Percentiles rank a stretch among this genome's conserved stretches.
These are phyloP conservation scores for Oryzias sinensis DNA, from an alignment of 2,797 vertebrate species.

Conservation along the genomic window DNA sequence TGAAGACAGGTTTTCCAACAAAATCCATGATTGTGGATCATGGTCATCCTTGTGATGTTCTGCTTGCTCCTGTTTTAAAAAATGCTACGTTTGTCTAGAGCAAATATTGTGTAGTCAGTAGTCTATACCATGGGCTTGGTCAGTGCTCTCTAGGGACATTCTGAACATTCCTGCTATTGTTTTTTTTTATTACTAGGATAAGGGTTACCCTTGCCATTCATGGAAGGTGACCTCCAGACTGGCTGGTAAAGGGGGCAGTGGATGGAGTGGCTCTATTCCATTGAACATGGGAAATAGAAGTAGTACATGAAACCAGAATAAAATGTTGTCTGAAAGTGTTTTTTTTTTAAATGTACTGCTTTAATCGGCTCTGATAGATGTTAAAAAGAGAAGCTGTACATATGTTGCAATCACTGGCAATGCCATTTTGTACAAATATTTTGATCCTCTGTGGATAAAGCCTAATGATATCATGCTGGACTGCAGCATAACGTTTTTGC, in stretches of 20 bases:
- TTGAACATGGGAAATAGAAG: constrained; percentile 7
- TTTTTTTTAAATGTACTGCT: too few relatives aligned
- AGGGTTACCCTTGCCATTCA: constrained; percentile 64
- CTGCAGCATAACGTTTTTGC: too few relatives aligned
- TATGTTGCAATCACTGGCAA: too few relatives aligned
- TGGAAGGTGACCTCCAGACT: constrained; percentile 61
- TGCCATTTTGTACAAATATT: too few relatives aligned
- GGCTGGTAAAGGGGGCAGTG: constrained; percentile 23
- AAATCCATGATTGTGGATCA: constrained; percentile 18
- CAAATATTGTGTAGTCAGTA: constrained; percentile 32
- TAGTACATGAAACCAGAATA: too few relatives aligned
- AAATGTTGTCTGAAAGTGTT: too few relatives aligned
- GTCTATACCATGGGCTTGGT: constrained; percentile 37
- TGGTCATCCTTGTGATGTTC: neutral
- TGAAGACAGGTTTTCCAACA: neutral
- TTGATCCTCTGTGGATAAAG: too few relatives aligned
- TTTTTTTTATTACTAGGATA: constrained; percentile 65
- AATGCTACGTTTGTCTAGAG: constrained; percentile 27
- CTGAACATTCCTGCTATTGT: constrained; percentile 76
- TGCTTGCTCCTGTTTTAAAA: constrained; percentile 16
- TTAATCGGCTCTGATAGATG: too few relatives aligned
- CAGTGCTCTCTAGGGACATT: constrained; percentile 57
- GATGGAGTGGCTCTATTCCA: constrained; percentile 30
- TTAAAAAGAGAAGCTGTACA: too few relatives aligned
- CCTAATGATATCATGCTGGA: too few relatives aligned